Base-by-base conservation (phyloP, 1,140 invertebrate species). In the Tribolium castaneum region DNA sequence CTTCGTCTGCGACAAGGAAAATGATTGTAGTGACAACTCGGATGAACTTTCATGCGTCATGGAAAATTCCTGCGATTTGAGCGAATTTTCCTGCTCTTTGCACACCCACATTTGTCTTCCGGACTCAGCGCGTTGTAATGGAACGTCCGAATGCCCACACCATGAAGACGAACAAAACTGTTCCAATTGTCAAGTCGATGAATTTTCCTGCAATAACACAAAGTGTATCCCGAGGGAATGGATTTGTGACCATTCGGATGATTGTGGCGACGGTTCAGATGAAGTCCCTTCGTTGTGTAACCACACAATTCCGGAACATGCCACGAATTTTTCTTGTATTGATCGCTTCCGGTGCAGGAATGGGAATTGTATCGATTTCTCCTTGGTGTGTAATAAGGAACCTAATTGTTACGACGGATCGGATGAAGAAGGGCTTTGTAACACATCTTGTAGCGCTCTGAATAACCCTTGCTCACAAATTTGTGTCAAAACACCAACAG, bases 211-310 rank as follows among this genome's bases (percentile, higher is more conserved):
- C 82, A 78, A 79, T 0, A 88, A 85, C 22, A 82, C 87, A n/a
- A 81, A 87, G 52, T 91, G 90, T 81, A 89, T 91, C 34, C 90
- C 91, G 0, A 83, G 83, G 9, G 84, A 88, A 12, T 94, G 92
- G 90, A 85, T 89, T 2, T 95, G 94, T 86, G 94, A 95, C 83
- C 87, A 89, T 0, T 87, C 88, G 10, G 85, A 89, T 45, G 93
- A 94, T 80, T 94, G 93, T 81, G 84, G 85, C 12, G 93, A 94
- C 82, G 85, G 87, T 19, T 91, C 90, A n/a, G 93, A 94, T 83
- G 93, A 94, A 85, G 87, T 82, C 0, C 51, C 82, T 0, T 83
- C 87, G 4, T 83, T 87, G 56, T 92, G 91, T 80, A 78, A 80
- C 13, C 81, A 81, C n/a, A 39, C 75, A n/a, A 10, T 30, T 2